phyloP scores from a whole-genome alignment of 1,140 invertebrate species.

The Hormaphis cornu region DNA sequence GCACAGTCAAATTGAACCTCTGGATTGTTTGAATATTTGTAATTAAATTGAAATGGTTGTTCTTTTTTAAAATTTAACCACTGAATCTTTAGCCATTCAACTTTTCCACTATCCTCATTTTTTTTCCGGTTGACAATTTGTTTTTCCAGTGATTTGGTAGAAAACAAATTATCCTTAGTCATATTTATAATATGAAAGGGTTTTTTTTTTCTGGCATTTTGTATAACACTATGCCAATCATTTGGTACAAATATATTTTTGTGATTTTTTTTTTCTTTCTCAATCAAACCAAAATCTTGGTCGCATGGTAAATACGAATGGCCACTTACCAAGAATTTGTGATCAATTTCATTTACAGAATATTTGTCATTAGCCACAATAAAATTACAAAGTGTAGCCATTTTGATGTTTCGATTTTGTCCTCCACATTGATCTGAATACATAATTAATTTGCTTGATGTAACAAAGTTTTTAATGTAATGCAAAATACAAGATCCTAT shows the following conservation, averaged over 20 bases:
- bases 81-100: too few relatives aligned
- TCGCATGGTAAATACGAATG: too few relatives aligned
- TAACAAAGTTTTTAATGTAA: too few relatives aligned
- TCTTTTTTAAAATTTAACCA: too few relatives aligned
- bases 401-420: too few relatives aligned
- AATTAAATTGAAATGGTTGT: neutral
- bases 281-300: too few relatives aligned
- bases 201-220: neutral
- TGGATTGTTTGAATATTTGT: neutral
- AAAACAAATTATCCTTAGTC: neutral
- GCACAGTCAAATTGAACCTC: neutral
- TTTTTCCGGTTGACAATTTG: neutral
- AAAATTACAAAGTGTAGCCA: neutral
- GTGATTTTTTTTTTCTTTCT: conserved; percentile 28
- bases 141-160: neutral
- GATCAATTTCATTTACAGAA: conserved; percentile 35
- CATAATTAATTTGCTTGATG: too few relatives aligned
- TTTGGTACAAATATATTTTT: neutral
- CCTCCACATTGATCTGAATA: too few relatives aligned
- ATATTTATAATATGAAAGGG: neutral
- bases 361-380: neutral
- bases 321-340: conserved; percentile 39
- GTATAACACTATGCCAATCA: neutral
- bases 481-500: too few relatives aligned
- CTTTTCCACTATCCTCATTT: neutral